These are phyloP conservation scores for Silurus glanis DNA, from an alignment of 2,113 vertebrate genomes.

Conservation along the genomic window DNA sequence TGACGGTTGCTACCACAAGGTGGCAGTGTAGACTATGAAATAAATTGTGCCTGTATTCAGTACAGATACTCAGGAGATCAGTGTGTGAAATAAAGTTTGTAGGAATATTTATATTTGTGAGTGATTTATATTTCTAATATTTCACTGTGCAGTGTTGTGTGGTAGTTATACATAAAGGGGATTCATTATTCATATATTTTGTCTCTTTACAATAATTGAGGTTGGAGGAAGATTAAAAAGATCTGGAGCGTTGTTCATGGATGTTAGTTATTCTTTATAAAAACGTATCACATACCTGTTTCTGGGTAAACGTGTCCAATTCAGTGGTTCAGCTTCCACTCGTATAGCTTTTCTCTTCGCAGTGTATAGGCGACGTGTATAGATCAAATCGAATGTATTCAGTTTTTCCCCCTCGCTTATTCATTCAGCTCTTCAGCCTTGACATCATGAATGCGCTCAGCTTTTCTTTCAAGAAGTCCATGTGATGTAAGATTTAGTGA, in stretches of 20 bases:
- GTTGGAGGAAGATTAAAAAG: neutral
- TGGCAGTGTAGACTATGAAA: constrained; percentile 55
- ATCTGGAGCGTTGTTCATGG: neutral
- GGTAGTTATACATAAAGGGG: neutral
- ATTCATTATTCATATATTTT: neutral
- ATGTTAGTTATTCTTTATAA: neutral
- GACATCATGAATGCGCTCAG: neutral
- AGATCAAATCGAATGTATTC: neutral
- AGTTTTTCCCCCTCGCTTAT: neutral
- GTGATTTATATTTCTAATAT: too few species aligned
- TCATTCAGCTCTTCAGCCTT: constrained; percentile 12
- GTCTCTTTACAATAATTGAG: neutral
- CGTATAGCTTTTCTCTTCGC: neutral
- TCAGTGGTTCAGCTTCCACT: neutral
- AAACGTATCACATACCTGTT: neutral
- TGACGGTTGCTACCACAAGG: constrained; percentile 57
- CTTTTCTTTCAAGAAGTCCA: neutral
- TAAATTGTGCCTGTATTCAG: neutral
- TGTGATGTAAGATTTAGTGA: neutral
- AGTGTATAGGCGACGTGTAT: too few species aligned
- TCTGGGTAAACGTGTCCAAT: neutral
- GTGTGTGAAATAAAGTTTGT: neutral
- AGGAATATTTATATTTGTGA: neutral
- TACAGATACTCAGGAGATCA: neutral
- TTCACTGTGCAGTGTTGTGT: too few species aligned